Evolutionary conservation across 2,113 vertebrate species (phyloP).

Genomic region (Neogobius melanostomus): DNA sequence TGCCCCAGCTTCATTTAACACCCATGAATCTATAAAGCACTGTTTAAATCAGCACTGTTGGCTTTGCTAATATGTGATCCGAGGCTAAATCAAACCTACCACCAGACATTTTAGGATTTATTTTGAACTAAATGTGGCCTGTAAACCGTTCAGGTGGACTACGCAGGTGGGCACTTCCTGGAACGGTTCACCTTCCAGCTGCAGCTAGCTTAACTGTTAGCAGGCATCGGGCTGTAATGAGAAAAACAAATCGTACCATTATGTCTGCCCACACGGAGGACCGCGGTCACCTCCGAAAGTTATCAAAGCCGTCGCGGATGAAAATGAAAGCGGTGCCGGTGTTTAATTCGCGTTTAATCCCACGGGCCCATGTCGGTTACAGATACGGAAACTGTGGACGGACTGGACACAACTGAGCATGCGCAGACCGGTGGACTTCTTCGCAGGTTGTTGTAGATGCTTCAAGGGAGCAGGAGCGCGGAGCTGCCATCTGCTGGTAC

Average conservation of each 20-base stretch:
- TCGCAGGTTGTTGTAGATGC: background rate
- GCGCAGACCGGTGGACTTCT: conserved; percentile 20
- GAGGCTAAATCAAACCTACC: too few species aligned
- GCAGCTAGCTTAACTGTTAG: conserved; percentile 37
- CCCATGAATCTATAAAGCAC: too few species aligned
- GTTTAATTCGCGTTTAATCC: background rate
- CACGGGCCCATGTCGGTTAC: conserved; percentile 43
- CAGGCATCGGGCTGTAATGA: background rate
- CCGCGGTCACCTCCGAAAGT: background rate
- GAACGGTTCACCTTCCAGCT: conserved; percentile 60
- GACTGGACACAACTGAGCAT: conserved; percentile 38
- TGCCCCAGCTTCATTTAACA: too few species aligned
- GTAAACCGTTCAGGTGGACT: conserved; percentile 47
- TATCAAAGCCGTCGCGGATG: background rate
- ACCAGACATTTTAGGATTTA: too few species aligned
- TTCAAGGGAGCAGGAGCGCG: too few species aligned
- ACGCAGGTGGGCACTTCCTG: conserved; percentile 67
- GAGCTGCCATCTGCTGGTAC: background rate
- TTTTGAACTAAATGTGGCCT: background rate
- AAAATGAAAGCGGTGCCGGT: background rate
- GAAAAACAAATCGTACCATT: conserved; percentile 62
- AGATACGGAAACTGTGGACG: background rate
- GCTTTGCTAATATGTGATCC: too few species aligned
- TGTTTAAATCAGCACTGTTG: too few species aligned
- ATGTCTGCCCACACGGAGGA: background rate